phyloP scores from a whole-genome alignment of 1,140 invertebrate genomes.

The Cylas formicarius region DNA sequence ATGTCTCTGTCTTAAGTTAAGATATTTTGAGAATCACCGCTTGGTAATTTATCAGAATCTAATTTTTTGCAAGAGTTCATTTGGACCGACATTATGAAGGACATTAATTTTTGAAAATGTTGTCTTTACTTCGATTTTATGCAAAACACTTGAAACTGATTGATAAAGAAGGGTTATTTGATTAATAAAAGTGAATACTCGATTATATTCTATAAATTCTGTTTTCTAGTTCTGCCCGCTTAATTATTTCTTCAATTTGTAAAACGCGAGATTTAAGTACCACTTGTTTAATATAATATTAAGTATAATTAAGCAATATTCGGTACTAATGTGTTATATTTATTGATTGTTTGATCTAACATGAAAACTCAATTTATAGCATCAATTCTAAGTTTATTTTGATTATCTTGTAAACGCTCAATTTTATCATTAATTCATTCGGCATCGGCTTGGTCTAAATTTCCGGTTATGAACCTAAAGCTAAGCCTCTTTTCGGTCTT shows the following conservation, averaged over 20 bases:
- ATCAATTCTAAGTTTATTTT: slow-evolving; percentile 9
- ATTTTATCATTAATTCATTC: slow-evolving; percentile 6
- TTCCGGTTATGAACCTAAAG: slow-evolving; percentile 6
- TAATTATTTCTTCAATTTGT: slow-evolving; percentile 11
- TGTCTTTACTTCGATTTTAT: slow-evolving; percentile 10
- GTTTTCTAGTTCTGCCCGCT: background rate
- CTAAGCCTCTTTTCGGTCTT: slow-evolving; percentile 10
- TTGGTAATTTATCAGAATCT: slow-evolving; percentile 7
- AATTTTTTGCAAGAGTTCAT: slow-evolving; percentile 12
- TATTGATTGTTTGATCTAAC: slow-evolving; percentile 3
- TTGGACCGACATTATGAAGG: slow-evolving; percentile 13
- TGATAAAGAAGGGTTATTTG: slow-evolving; percentile 5
- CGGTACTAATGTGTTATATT: slow-evolving; percentile 5
- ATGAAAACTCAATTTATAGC: slow-evolving; percentile 4
- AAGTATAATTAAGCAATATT: slow-evolving; percentile 14
- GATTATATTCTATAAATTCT: background rate
- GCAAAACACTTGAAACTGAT: slow-evolving; percentile 1
- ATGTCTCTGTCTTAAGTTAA: too few species aligned
- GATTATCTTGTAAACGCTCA: slow-evolving; percentile 2
- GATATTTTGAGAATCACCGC: too few species aligned
- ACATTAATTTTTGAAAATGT: slow-evolving; percentile 14
- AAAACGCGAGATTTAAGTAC: slow-evolving; percentile 8
- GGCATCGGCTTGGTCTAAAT: slow-evolving; percentile 10
- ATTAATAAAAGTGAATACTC: background rate
- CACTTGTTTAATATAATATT: slow-evolving; percentile 4